These are phyloP conservation scores for Eclectus roratus DNA, from an alignment of 2,113 vertebrate species.

Conservation along the genomic window DNA sequence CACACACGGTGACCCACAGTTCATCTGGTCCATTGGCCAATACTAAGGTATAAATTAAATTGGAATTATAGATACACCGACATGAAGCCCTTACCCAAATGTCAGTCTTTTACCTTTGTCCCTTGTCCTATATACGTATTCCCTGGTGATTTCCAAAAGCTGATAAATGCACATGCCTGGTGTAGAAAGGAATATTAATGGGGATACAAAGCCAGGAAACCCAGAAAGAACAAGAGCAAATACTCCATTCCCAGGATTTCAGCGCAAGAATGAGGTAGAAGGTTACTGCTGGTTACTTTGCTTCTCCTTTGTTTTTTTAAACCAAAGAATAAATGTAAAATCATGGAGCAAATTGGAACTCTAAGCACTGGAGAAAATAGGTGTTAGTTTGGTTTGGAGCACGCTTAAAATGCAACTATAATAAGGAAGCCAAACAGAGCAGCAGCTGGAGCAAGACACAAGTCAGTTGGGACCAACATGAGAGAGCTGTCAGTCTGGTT, in stretches of 20 bases:
- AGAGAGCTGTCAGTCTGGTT: neutral
- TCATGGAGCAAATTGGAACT: neutral
- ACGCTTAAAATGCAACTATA: neutral
- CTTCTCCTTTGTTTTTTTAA: neutral
- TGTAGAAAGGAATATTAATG: neutral
- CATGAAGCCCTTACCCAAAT: neutral
- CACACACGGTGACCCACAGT: fast-evolving
- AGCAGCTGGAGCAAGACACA: neutral
- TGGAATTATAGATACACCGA: neutral
- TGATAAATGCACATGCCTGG: neutral
- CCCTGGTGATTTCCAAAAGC: neutral
- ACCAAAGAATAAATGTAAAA: neutral
- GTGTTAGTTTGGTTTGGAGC: neutral
- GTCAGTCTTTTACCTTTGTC: neutral
- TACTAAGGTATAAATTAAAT: neutral
- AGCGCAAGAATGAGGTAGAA: neutral
- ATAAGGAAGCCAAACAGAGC: neutral
- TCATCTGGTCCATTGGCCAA: neutral
- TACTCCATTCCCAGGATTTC: neutral
- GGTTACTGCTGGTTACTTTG: neutral
- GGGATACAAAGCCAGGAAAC: neutral
- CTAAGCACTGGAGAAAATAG: neutral
- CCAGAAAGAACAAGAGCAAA: neutral
- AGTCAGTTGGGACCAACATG: fast-evolving
- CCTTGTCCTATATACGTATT: fast-evolving